These are phyloP conservation scores for Melanotaenia pygmaea DNA, from an alignment of 2,797 vertebrate species.

Conservation along the genomic window DNA sequence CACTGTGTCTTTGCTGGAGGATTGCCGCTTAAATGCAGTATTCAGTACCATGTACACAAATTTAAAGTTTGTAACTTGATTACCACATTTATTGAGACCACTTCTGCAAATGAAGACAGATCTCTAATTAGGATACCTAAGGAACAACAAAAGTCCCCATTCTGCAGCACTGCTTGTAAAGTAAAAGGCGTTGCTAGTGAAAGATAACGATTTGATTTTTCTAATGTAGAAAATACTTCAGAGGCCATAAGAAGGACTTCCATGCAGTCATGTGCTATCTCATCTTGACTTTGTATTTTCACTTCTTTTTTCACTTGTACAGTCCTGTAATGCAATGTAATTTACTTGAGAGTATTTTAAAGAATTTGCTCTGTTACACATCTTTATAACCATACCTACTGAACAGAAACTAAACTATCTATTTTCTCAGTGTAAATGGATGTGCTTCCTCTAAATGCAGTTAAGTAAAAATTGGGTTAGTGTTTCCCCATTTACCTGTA, in stretches of 20 bases:
- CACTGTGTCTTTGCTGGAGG: conserved; percentile 4
- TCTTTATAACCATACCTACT: background rate
- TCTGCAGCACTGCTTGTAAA: conserved; percentile 20
- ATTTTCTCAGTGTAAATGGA: background rate
- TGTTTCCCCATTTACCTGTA: background rate
- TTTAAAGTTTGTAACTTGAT: conserved; percentile 24
- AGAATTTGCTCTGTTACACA: background rate
- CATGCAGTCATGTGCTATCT: conserved; percentile 1
- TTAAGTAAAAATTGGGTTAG: background rate
- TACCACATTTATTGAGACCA: conserved; percentile 32
- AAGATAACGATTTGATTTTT: conserved; percentile 29
- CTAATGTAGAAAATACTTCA: conserved; percentile 5
- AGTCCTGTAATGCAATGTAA: background rate
- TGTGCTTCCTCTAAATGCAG: background rate
- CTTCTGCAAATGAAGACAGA: conserved; percentile 45
- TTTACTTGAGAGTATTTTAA: conserved; percentile 16
- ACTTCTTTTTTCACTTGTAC: conserved; percentile 5
- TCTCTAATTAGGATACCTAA: conserved; percentile 46
- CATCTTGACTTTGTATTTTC: conserved; percentile 23
- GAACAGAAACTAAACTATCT: background rate
- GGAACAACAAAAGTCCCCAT: conserved; percentile 23
- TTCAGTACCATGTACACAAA: conserved; percentile 32
- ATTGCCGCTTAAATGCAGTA: conserved; percentile 15
- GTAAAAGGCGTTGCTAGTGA: conserved; percentile 18
- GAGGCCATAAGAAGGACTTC: conserved; percentile 10